Evolutionary conservation across 2,113 vertebrate genomes (phyloP).

Genomic region (Recurvirostra avosetta): DNA sequence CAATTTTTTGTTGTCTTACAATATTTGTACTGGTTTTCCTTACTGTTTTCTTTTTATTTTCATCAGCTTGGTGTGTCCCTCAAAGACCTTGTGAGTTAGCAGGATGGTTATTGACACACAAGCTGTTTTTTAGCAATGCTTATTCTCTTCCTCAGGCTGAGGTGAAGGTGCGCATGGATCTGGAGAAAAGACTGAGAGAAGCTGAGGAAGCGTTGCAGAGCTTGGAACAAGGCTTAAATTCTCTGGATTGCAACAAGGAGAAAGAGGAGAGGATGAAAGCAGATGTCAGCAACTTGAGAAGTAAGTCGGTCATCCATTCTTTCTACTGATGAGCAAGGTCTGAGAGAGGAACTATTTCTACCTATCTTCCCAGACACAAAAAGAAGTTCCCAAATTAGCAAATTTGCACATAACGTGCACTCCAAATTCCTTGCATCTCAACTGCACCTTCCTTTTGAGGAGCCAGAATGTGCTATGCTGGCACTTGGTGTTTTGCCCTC

Average conservation of each 20-base stretch:
- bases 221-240: constrained; percentile 89
- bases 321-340: background rate
- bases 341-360: background rate
- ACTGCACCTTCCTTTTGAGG: background rate
- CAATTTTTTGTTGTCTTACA: background rate
- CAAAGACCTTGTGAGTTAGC: background rate
- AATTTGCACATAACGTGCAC: background rate
- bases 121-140: background rate
- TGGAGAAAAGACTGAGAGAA: constrained; percentile 86
- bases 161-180: constrained; percentile 88
- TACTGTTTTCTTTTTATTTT: background rate
- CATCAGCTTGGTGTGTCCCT: background rate
- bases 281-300: constrained; percentile 89
- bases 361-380: background rate
- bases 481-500: background rate
- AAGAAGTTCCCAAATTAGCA: background rate
- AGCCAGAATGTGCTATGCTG: background rate
- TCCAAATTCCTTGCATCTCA: background rate
- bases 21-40: background rate
- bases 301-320: constrained; percentile 73
- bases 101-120: background rate
- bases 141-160: constrained; percentile 76
- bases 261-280: constrained; percentile 92
- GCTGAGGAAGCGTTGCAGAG: constrained; percentile 88
- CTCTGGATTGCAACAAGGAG: constrained; percentile 83